These are phyloP conservation scores for Eublepharis macularius DNA, from an alignment of 2,113 vertebrate species.

Conservation along the genomic window DNA sequence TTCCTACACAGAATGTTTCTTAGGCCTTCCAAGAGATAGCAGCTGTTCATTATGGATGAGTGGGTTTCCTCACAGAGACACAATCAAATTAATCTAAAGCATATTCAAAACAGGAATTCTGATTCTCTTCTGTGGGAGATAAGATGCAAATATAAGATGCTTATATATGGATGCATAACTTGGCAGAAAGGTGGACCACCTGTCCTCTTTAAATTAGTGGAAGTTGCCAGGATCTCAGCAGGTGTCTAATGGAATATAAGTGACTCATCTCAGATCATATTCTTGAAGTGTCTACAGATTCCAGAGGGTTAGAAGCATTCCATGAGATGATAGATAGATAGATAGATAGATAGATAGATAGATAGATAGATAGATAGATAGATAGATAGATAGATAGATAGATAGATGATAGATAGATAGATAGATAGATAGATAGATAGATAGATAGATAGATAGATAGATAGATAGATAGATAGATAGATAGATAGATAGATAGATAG, in stretches of 20 bases:
- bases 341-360: too few relatives aligned
- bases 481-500: too few relatives aligned
- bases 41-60: slow-evolving; percentile 17
- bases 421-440: too few relatives aligned
- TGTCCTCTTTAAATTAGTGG: background rate
- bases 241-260: background rate
- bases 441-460: too few relatives aligned
- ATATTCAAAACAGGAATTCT: background rate
- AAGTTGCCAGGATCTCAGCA: background rate
- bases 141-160: background rate
- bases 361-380: too few relatives aligned
- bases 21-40: background rate
- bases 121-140: background rate
- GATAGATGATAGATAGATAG: too few relatives aligned
- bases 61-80: background rate
- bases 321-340: too few relatives aligned
- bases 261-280: background rate
- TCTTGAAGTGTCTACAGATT: background rate
- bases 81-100: background rate
- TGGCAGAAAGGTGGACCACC: background rate
- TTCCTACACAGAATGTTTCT: slow-evolving; percentile 43
- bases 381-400: too few relatives aligned
- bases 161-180: background rate
- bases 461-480: too few relatives aligned
- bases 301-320: too few relatives aligned